Percentiles rank a stretch among this genome's conserved stretches.
Evolutionary conservation across 1,140 invertebrate species (phyloP).

Genomic region (Pogonomyrmex californicus): DNA sequence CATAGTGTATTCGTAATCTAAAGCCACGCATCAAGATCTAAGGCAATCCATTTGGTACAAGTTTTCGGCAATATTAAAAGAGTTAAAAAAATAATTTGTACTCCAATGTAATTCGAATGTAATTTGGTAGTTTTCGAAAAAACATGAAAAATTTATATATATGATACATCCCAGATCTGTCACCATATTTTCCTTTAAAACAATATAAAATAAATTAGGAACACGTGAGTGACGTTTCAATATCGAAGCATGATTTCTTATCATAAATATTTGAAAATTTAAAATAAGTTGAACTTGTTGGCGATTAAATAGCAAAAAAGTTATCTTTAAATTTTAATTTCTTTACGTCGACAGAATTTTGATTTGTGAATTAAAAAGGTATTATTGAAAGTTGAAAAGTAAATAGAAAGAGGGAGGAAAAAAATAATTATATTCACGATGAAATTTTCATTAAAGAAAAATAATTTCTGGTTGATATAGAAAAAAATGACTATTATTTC

Average conservation of each 20-base stretch:
- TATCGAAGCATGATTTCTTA: not conserved
- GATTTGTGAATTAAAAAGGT: not conserved
- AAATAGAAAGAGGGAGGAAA: not conserved
- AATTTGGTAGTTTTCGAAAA: not conserved
- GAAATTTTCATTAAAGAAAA: not conserved
- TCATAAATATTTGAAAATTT: not conserved
- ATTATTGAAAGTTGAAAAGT: not conserved
- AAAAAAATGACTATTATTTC: not conserved
- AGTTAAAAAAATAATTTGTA: not conserved
- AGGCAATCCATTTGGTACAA: not conserved
- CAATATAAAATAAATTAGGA: conserved; percentile 11
- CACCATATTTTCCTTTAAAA: not conserved
- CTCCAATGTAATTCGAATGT: not conserved
- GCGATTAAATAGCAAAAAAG: not conserved
- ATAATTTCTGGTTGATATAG: not conserved
- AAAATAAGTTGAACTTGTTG: not conserved
- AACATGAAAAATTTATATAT: conserved; percentile 9
- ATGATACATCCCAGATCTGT: not conserved
- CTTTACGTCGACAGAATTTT: not conserved
- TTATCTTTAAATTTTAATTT: not conserved
- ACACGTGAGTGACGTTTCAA: not conserved
- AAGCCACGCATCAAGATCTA: not conserved
- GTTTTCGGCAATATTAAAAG: not conserved
- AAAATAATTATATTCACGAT: not conserved
- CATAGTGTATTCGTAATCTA: not conserved